Percentiles rank a stretch among this genome's conserved stretches.
phyloP scores from a whole-genome alignment of 2,113 vertebrate species.

The Sminthopsis crassicaudata region DNA sequence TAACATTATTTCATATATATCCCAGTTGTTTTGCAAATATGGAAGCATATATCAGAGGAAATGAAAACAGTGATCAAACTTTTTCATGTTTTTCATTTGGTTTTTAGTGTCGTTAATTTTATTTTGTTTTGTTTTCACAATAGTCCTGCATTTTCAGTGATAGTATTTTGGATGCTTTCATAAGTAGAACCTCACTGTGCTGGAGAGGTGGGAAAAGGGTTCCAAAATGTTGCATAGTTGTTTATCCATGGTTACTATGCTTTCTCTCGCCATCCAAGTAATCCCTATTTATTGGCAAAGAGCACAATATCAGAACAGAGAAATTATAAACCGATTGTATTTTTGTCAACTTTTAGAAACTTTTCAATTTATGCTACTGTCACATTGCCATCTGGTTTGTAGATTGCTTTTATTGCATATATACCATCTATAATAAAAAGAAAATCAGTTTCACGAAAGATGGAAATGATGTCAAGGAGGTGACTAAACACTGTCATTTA shows the following conservation, averaged over 20 bases:
- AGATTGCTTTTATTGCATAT: background rate
- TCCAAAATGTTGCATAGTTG: background rate
- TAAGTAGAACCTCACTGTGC: background rate
- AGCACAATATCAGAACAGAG: background rate
- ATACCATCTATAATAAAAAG: slow-evolving; percentile 36
- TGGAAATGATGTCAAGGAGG: slow-evolving; percentile 38
- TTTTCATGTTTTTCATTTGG: slow-evolving; percentile 9
- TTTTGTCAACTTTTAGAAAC: background rate
- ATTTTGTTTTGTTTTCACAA: background rate
- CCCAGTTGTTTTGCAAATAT: background rate
- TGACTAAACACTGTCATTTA: slow-evolving; percentile 30
- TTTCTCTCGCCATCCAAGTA: background rate
- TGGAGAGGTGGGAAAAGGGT: background rate
- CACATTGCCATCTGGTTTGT: slow-evolving; percentile 28
- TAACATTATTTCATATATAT: background rate
- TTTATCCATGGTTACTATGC: background rate
- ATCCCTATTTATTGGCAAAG: background rate
- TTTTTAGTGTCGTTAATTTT: background rate
- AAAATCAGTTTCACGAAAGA: slow-evolving; percentile 52
- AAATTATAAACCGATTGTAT: background rate
- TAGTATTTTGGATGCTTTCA: background rate
- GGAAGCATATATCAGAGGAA: background rate
- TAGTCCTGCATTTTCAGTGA: background rate
- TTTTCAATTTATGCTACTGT: background rate
- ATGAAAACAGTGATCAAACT: no score